Base-by-base conservation (phyloP, 2,888 invertebrate genomes). In the Papilio demoleus region DNA sequence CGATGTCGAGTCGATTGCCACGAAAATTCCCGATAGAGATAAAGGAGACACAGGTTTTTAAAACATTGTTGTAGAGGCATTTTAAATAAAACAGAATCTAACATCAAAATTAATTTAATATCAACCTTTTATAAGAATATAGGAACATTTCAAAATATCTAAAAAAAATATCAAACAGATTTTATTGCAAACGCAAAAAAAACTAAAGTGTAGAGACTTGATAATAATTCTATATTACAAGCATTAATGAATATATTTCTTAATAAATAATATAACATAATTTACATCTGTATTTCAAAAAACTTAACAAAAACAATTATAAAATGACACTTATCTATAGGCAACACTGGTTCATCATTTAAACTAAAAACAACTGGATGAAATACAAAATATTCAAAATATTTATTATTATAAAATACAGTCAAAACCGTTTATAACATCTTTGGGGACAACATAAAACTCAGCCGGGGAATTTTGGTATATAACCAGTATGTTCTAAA, bases 101-200 rank as follows among this genome's bases (percentile, higher is more conserved):
- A n/a, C n/a, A n/a, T n/a, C n/a, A 8, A 24, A 24, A 24, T 14
- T 24, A 12, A 14, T 50, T 50, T 50, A 24, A 24, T 50, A 50
- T 24, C 24, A 24, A 24, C 2, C 22, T 17, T 12, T 50, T 14
- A 24, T 24, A 22, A n/a, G n/a, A 50, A 50, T 24, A 50, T 24
- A 50, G 50, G 50, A 50, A 50, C 50, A 50, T 50, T 24, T 50
- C 24, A 24, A 50, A 24, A 24, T 12, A 50, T 50, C 1, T 47
- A 47, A 50, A 50, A 12, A 11, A 12, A 47, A 2, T 22, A 24
- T 22, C 11, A 11, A 22, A 50, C 17, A 24, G 3, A 22, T 8
- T n/a, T 45, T 38, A n/a, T 12, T 38, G 12, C 5, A 38, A 12
- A 38, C 38, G 17, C 42, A 17, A 5, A 17, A 45, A 45, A 45